phyloP scores from a whole-genome alignment of 1,140 invertebrate genomes.

The Sitobion miscanthi region DNA sequence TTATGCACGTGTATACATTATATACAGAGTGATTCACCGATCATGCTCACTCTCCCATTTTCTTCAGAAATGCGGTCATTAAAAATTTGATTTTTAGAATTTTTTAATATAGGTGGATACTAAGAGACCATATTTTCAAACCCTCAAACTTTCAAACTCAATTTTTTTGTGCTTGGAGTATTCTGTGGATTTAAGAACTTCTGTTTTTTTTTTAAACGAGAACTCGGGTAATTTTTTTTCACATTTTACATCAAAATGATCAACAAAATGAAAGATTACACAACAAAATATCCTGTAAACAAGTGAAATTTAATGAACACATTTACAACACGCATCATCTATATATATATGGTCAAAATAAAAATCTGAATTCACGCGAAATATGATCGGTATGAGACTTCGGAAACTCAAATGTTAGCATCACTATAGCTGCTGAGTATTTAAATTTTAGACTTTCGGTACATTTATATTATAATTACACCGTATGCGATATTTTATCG shows the following conservation, averaged over 20 bases:
- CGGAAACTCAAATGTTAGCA: background rate
- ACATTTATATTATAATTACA: background rate
- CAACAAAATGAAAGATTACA: background rate
- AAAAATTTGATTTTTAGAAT: background rate
- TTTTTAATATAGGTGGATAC: too few relatives aligned
- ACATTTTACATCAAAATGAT: background rate
- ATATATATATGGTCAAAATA: background rate
- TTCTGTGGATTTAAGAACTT: background rate
- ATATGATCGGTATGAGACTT: background rate
- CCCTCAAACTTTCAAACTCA: background rate
- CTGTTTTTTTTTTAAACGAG: background rate
- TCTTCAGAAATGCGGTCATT: background rate
- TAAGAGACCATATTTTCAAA: background rate
- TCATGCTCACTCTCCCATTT: background rate
- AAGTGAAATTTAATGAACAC: background rate
- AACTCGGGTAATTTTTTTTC: background rate
- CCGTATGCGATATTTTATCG: background rate
- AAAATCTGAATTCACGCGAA: background rate
- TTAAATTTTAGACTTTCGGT: background rate
- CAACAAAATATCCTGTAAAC: background rate
- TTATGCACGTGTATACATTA: too few relatives aligned
- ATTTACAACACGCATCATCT: background rate
- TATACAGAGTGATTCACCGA: background rate
- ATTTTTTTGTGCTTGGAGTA: background rate
- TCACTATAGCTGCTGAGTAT: background rate